Conservation (phyloP, 2,797 vertebrate species). For the Coracias cyanogaster region DNA sequence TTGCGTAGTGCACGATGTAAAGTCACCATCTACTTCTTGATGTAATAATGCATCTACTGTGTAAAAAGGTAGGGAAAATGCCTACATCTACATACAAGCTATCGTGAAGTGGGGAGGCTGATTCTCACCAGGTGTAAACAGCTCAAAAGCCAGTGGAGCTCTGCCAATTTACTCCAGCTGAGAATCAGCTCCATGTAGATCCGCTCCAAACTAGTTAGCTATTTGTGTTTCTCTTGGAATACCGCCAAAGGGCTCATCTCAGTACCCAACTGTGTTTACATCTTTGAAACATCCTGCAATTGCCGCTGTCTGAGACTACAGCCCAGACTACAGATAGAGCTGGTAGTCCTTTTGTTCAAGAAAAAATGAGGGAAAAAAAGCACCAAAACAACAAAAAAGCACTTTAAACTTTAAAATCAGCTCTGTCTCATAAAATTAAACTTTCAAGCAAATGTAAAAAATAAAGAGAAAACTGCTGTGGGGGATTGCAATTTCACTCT, state of each 20-base stretch:
- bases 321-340: conserved; percentile 13
- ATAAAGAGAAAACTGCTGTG: conserved; percentile 61
- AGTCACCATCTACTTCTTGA: neutral
- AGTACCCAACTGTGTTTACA: conserved; percentile 66
- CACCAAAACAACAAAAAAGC: neutral
- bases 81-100: neutral
- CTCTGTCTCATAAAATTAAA: conserved; percentile 65
- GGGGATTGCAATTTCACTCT: conserved; percentile 59
- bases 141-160: neutral
- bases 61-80: neutral
- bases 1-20: neutral
- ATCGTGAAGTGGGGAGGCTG: neutral
- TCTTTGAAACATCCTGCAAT: conserved; percentile 51
- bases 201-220: neutral
- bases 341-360: conserved; percentile 32
- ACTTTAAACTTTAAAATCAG: conserved; percentile 46
- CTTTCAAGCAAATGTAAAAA: conserved; percentile 64
- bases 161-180: conserved; percentile 41
- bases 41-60: neutral
- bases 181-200: neutral
- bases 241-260: conserved; percentile 3
- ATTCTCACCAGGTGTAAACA: neutral
- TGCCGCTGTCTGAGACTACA: conserved; percentile 30
- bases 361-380: rapidly evolving
- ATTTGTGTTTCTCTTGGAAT: conserved; percentile 47